Base-by-base conservation (phyloP, 2,888 invertebrate species). In the Byasa hedistus region DNA sequence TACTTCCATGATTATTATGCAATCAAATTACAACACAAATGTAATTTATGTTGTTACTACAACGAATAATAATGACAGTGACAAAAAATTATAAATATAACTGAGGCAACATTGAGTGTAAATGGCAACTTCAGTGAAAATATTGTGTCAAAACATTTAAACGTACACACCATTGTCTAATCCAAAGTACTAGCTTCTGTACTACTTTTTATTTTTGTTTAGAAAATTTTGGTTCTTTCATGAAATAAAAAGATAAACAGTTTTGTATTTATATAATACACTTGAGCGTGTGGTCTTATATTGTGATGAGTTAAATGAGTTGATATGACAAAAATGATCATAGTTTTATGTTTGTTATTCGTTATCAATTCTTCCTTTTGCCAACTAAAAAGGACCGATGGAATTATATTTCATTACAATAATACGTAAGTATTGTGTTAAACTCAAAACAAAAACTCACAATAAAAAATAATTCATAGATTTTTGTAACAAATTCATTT, bases 361-460 rank as follows among this genome's bases (percentile, higher is more conserved):
- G 75, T 76, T 66, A 72, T 78, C 32, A 80, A 81, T 15, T 76
- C 72, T 75, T 65, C 79, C 36, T 60, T 67, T 52, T 67, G 67
- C 51, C 59, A 80, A 71, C 74, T 81, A 69, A 75, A 65, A 68
- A 72, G 70, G 69, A 76, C 74, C 66, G 83, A 77, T 69, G 84
- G 80, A 68, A 90, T 91, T 27, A 80, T 83, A 73, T 91, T 91
- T 71, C 80, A 87, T 70, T 91, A 89, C 69, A 91, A 89, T 66
- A 89, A 89, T 75, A 89, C 90, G 91, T 91, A 73, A 89, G 90
- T 89, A 73, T 39, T 57, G 0, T 1, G 12, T 22, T 48, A 48
- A 48, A 17, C n/a, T 48, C 19, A n/a, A n/a, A n/a, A n/a, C n/a
- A n/a, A n/a, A n/a, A n/a, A n/a, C 5, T 48, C 17, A 3, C n/a